Evolutionary conservation across 2,888 invertebrate genomes (phyloP), one percentile per base, ranked within the genome.

Genomic region (Monoplex corrugatus): DNA sequence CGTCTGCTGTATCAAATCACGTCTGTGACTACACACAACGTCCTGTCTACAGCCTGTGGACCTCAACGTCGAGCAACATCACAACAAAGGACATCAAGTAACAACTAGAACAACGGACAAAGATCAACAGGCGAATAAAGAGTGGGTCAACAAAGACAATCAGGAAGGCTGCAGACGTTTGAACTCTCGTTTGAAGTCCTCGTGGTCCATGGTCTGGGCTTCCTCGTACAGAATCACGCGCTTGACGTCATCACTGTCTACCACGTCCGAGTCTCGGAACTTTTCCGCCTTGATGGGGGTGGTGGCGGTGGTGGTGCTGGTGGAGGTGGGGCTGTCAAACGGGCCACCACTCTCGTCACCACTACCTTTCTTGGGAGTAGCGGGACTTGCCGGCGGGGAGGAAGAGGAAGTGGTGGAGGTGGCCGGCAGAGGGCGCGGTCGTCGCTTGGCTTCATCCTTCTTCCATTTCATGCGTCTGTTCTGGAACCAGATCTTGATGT

Each of bases 401-500:
- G 86, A 86, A 23, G 88, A 83, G 35, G 88, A 43, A 83, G 88
- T 88, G 57, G 88, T 84, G 50, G 88, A 85, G 8, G 68, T 78
- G 50, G 91, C 87, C 45, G 93, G 90, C 35, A 93, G 91, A 35
- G 93, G 94, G 45, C 93, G 92, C 6, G 95, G 95, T 80, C 95
- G 91, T 89, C 94, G 92, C 89, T 95, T 95, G n/a, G 95, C 95
- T 89, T 95, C 95, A 89, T 95, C 95, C 88, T 95, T 95, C 91
- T 95, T 95, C 95, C 95, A 95, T 89, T 95, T 95, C 95, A 95
- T 95, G 68, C 95, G 91, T 82, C 95, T 91, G 92, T 95, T 95
- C 91, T 95, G 95, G 97, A 99, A 95, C 96, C 96, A 96, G 68
- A 96, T 96, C 93, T 96, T 96, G 85, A 96, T 99, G 97, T 99